Conservation (phyloP, 2,113 vertebrate species). For the Percina caprodes region DNA sequence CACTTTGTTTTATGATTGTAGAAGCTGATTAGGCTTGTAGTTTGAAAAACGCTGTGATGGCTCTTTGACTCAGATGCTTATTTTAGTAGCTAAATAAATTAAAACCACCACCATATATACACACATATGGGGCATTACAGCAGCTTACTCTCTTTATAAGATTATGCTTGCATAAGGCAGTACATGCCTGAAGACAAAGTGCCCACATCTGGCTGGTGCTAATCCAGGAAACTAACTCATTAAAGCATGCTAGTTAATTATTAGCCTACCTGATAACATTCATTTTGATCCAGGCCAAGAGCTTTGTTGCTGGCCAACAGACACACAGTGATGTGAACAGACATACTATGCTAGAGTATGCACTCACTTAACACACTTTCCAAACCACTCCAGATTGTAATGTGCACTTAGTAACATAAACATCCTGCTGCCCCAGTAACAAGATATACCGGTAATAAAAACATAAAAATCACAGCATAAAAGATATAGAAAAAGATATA, state of each 20-base stretch:
- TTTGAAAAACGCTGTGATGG: constrained; percentile 2
- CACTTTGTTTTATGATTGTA: constrained; percentile 1
- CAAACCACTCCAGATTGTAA: constrained; percentile 26
- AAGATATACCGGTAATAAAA: background rate
- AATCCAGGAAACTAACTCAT: constrained; percentile 58
- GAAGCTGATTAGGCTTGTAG: background rate
- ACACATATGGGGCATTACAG: background rate
- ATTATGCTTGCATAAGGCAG: constrained; percentile 14
- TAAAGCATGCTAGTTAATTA: constrained; percentile 61
- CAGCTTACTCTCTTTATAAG: constrained; percentile 9
- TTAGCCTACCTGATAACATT: constrained; percentile 45
- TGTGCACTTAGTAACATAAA: constrained; percentile 19
- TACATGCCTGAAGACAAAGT: constrained; percentile 44
- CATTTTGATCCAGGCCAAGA: constrained; percentile 20
- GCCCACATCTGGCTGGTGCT: constrained; percentile 63
- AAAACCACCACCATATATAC: constrained; percentile 8
- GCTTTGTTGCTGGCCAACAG: constrained; percentile 12
- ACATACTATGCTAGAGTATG: constrained; percentile 19
- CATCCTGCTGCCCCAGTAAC: background rate
- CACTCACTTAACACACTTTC: constrained; percentile 48
- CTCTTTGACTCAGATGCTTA: constrained; percentile 2
- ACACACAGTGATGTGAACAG: constrained; percentile 36
- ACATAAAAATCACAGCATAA: background rate
- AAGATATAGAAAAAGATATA: background rate
- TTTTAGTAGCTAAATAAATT: constrained; percentile 11